A percentile compares a stretch with the other conserved stretches of the same genome.
These are phyloP conservation scores for Nephrotoma flavescens DNA, from an alignment of 2,888 invertebrate species.

Conservation along the genomic window DNA sequence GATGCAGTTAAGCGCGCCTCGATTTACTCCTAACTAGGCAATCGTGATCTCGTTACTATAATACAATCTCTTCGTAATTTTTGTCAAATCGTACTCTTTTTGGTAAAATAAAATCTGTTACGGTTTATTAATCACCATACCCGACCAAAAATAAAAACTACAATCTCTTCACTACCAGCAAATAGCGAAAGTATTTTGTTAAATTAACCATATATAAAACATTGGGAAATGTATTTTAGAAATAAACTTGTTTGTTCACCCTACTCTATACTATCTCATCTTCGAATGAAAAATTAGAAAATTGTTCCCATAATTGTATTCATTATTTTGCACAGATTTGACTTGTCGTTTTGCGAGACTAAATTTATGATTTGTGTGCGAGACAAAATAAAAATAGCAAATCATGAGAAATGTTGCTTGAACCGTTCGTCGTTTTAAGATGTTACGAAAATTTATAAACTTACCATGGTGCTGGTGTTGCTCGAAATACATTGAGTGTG, in stretches of 20 bases:
- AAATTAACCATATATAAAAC: background rate
- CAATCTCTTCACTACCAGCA: background rate
- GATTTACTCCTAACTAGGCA: background rate
- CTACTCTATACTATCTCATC: background rate
- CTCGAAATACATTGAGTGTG: slow-evolving; percentile 66
- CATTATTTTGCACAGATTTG: background rate
- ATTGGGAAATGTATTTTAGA: background rate
- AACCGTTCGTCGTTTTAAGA: background rate
- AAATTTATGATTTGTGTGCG: background rate
- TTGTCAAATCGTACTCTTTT: background rate
- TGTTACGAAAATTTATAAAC: background rate
- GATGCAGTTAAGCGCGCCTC: background rate
- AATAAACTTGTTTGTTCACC: background rate
- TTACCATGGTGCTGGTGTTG: slow-evolving; percentile 47
- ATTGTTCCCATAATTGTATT: background rate
- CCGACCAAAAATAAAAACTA: background rate
- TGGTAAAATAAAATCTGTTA: background rate
- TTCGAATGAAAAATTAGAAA: background rate
- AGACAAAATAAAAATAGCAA: background rate
- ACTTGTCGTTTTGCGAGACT: background rate
- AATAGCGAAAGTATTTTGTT: background rate
- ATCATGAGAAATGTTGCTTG: background rate
- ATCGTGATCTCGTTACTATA: background rate
- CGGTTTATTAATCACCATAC: background rate
- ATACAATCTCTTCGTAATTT: background rate